Conservation (phyloP, 2,113 vertebrate species). For the Istiophorus platypterus region DNA sequence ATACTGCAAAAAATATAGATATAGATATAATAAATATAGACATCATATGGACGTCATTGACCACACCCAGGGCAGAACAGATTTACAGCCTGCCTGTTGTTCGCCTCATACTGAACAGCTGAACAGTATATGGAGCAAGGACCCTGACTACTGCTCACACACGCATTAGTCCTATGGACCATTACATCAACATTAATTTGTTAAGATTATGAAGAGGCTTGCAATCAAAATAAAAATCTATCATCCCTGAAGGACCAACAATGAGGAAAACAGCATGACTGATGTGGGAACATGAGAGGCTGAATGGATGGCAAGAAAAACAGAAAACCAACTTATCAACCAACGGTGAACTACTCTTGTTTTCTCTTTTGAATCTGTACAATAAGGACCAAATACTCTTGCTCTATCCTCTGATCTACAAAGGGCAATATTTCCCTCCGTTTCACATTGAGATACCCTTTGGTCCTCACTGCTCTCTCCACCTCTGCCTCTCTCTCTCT, state of each 20-base stretch:
- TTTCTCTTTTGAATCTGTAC: not conserved
- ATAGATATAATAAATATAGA: no score
- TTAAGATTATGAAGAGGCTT: conserved; percentile 63
- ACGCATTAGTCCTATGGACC: conserved; percentile 23
- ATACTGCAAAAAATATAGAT: not conserved
- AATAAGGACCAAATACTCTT: conserved; percentile 27
- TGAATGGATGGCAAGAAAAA: conserved; percentile 30
- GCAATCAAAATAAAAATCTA: conserved; percentile 68
- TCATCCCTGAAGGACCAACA: conserved; percentile 67
- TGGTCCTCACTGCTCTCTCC: conserved; percentile 13
- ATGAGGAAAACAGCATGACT: conserved; percentile 65
- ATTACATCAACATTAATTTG: conserved; percentile 70
- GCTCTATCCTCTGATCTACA: conserved; percentile 37
- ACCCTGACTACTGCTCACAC: conserved; percentile 20
- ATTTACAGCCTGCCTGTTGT: conserved; percentile 64
- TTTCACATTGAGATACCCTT: conserved; percentile 32
- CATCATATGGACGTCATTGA: conserved; percentile 26
- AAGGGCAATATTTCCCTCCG: not conserved
- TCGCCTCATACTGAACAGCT: not conserved
- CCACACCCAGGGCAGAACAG: conserved; percentile 53
- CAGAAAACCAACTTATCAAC: conserved; percentile 17
- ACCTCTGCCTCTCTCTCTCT: not conserved
- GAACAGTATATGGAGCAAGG: conserved; percentile 19
- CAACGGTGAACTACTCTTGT: not conserved
- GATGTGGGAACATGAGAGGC: conserved; percentile 60